Evolutionary conservation across 2,797 vertebrate species (phyloP).

Genomic region (Morus bassanus): DNA sequence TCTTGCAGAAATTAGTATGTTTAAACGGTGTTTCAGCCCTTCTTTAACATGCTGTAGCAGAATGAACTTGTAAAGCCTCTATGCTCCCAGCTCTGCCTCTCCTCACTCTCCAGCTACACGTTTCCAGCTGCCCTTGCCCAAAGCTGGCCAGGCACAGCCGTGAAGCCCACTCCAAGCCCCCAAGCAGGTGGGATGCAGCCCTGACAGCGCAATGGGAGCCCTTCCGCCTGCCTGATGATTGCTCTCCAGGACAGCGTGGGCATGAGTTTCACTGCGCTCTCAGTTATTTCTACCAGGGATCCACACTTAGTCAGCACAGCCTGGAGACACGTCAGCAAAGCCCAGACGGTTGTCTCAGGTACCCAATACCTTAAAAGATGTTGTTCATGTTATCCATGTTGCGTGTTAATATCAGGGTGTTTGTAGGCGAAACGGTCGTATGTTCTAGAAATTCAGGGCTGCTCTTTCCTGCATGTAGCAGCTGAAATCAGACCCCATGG

Average conservation of each 20-base stretch:
- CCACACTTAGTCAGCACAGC: slow-evolving; percentile 5
- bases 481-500: not conserved
- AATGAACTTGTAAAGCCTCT: not conserved
- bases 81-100: not conserved
- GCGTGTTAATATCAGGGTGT: not conserved
- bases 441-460: not conserved
- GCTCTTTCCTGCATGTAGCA: not conserved
- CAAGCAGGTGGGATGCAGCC: fast-evolving
- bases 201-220: not conserved
- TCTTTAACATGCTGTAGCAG: not conserved
- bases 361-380: not conserved
- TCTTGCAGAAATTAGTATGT: not conserved
- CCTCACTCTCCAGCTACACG: not conserved
- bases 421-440: fast-evolving
- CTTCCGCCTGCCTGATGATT: not conserved
- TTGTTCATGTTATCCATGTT: fast-evolving
- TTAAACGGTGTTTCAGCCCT: not conserved
- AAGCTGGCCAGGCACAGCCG: not conserved
- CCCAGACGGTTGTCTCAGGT: not conserved
- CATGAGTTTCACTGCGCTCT: not conserved
- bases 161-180: not conserved
- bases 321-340: not conserved
- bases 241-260: not conserved
- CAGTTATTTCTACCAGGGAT: not conserved
- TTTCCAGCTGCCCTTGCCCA: not conserved